Evolutionary conservation across 2,888 invertebrate genomes (phyloP), one percentile per base, ranked within the genome.

Genomic region (Rhingia rostrata): DNA sequence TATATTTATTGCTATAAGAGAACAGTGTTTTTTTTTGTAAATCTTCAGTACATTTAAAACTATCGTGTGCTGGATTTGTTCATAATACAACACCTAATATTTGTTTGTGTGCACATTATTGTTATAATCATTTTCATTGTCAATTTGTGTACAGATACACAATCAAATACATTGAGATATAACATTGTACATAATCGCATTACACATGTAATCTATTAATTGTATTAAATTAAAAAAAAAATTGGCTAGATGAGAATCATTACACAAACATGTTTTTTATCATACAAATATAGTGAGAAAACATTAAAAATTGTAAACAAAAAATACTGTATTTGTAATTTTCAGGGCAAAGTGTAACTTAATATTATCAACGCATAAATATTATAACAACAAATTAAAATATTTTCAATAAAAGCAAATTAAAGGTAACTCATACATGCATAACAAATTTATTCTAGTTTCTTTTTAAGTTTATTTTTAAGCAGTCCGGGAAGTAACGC

Each of bases 401-500:
- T 33, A 35, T 51, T 43, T 66, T 49, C 22, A 35, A 58, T 51
- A 41, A 43, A 74, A 41, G 33, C 37, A 63, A 39, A 54, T 9
- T 37, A 63, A 73, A 64, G 30, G 43, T 64, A 73, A 64, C 10
- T 39, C 35, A 43, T 32, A 49, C 33, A 45, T 30, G 14, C 2
- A 53, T 1, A 3, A 58, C 58, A 41, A 10, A 56, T 64, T 93
- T 92, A 96, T 90, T 96, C 95, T 90, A 96, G 94, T 91, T 96
- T 97, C 89, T 95, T 93, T 91, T 94, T 94, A 86, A 98, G 92
- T 90, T 94, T 94, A 88, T 95, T 94, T 90, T 97, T 97, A 67
- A 98, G 93, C 79, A 98, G 91, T 45, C 99, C 97, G 64, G 99
- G 99, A 86, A 98, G 91, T 45, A 99, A 92, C 5, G 99, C 97